Percentiles rank a stretch among this genome's conserved stretches.
Evolutionary conservation across 2,888 invertebrate genomes (phyloP).

Genomic region (Callinectes sapidus): DNA sequence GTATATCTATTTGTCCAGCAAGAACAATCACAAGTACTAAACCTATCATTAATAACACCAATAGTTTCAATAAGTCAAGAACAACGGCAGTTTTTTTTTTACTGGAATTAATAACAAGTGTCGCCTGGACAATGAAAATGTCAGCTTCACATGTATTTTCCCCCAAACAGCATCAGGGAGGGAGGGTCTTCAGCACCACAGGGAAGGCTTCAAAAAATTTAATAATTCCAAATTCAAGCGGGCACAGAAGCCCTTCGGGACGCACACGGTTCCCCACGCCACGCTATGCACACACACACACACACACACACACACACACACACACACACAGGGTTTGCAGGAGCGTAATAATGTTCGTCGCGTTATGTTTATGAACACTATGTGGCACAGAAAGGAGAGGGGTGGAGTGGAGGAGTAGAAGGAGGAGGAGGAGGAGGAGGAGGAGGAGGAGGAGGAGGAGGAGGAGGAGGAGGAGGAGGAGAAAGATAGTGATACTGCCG

Average conservation of each 20-base stretch:
- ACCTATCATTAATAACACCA: neutral
- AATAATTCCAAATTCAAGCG: neutral
- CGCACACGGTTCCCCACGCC: neutral
- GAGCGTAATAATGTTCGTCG: neutral
- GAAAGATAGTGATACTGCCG: neutral
- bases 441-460: neutral
- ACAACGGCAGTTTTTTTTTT: neutral
- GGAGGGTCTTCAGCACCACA: neutral
- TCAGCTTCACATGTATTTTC: neutral
- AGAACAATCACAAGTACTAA: neutral
- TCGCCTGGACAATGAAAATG: neutral
- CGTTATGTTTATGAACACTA: slow-evolving; percentile 29
- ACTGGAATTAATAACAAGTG: neutral
- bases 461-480: neutral
- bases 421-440: neutral
- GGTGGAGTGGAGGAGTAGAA: neutral
- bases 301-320: slow-evolving; percentile 26
- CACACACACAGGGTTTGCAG: neutral
- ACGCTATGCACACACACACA: neutral
- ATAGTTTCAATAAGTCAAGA: neutral
- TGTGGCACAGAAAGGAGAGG: neutral
- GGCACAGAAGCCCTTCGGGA: neutral
- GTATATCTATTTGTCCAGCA: neutral
- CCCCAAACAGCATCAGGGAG: neutral
- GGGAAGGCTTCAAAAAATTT: neutral